Base-by-base conservation (phyloP, 2,113 vertebrate species). In the Trichomycterus rosablanca region DNA sequence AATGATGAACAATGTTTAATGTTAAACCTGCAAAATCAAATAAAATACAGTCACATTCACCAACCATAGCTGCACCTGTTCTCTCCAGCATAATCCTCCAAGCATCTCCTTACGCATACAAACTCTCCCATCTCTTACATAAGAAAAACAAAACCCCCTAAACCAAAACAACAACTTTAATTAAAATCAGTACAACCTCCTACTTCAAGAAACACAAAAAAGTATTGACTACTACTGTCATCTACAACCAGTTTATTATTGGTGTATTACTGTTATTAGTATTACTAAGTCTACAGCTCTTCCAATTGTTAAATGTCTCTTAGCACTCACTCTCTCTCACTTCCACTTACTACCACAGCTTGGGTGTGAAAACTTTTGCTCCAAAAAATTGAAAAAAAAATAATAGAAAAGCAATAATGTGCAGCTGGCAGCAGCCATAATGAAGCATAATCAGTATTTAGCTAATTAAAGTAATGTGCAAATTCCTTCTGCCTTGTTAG, bases 401-500 rank as follows among this genome's bases (percentile, higher is more conserved):
- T 92, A 93, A n/a, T n/a, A n/a, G n/a, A n/a, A n/a, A n/a, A n/a
- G n/a, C n/a, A n/a, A n/a, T n/a, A 95, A 91, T 94, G 92, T 94
- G 94, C 93, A 94, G 93, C 93, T 95, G 93, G 91, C 92, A 88
- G 90, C 89, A 88, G 90, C 92, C 91, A 93, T 97, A 98, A 98
- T 97, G 93, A 97, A 93, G 90, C 88, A 89, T 97, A 96, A 97
- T 98, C 95, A 98, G 95, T 97, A 97, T 97, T 93, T 93, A 89
- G 82, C 90, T 97, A 93, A 97, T 97, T 97, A 96, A 93, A 94
- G 90, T 86, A 88, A 84, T 96, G 97, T 98, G 94, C 93, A 98
- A 97, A 98, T 98, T 88, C 89, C 77, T 82, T 65, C 85, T 76
- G 75, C 87, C 94, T 97, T 89, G 91, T 97, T 97, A 98, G 93